Evolutionary conservation across 2,888 invertebrate species (phyloP).

Genomic region (Bellardia bayeri): DNA sequence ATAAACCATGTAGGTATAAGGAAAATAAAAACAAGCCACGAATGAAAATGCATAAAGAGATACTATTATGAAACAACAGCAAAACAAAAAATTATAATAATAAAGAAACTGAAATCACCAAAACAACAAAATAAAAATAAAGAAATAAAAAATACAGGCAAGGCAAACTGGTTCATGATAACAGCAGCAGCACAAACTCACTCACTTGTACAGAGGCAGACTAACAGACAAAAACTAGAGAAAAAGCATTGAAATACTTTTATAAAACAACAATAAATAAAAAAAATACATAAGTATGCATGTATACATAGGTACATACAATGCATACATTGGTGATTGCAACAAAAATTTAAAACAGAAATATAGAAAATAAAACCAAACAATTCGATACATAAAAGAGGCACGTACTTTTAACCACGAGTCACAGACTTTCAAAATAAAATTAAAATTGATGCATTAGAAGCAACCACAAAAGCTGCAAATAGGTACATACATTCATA

Average conservation of each 20-base stretch:
- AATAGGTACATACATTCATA: too few species aligned
- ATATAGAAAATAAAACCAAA: not conserved
- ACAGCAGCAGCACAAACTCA: conserved; percentile 38
- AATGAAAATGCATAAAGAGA: conserved; percentile 22
- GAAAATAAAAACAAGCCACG: conserved; percentile 15
- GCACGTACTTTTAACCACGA: conserved; percentile 25
- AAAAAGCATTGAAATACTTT: conserved; percentile 42
- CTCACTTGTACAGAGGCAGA: conserved; percentile 9
- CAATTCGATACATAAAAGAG: conserved; percentile 1
- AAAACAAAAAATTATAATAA: conserved; percentile 24
- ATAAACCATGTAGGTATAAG: conserved; percentile 3
- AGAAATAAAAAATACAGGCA: conserved; percentile 44
- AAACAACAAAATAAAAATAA: conserved; percentile 35
- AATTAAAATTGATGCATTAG: not conserved
- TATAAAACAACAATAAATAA: conserved; percentile 33
- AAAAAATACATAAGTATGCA: not conserved
- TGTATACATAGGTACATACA: too few species aligned
- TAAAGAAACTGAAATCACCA: conserved; percentile 42
- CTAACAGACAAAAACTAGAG: conserved; percentile 11
- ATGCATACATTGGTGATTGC: not conserved
- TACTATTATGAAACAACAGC: not conserved
- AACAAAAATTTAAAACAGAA: not conserved
- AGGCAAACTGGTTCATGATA: conserved; percentile 72
- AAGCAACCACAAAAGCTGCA: not conserved
- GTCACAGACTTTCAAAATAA: not conserved